These are phyloP conservation scores for Nomia melanderi DNA, from an alignment of 1,140 invertebrate species.

Conservation along the genomic window DNA sequence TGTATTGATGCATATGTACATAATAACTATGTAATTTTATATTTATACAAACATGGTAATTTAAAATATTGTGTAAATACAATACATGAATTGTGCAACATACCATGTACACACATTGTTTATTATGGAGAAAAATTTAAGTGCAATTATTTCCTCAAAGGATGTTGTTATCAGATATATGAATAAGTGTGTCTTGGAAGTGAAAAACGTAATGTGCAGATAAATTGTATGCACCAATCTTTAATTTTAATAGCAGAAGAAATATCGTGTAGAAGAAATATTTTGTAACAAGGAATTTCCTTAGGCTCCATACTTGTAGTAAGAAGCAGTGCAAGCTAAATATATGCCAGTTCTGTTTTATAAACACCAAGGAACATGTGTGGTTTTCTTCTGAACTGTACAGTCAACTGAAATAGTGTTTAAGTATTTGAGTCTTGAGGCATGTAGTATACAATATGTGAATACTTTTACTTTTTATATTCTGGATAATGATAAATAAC, in stretches of 20 bases:
- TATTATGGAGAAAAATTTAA: background rate
- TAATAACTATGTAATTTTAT: background rate
- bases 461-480: background rate
- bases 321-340: conserved; percentile 69
- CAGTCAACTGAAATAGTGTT: conserved; percentile 51
- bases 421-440: conserved; percentile 30
- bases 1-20: background rate
- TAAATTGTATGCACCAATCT: background rate
- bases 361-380: conserved; percentile 70
- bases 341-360: conserved; percentile 75
- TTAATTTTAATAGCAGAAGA: background rate
- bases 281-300: conserved; percentile 1
- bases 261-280: background rate
- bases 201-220: background rate
- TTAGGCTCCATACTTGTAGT: background rate
- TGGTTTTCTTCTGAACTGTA: conserved; percentile 60
- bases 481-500: background rate
- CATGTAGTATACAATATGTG: background rate
- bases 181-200: background rate
- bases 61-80: conserved; percentile 12
- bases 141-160: conserved; percentile 14
- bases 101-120: background rate
- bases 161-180: conserved; percentile 37
- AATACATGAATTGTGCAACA: background rate
- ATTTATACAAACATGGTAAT: background rate